Evolutionary conservation across 2,113 vertebrate genomes (phyloP), one percentile per base, ranked within the genome.

Genomic region (Capra hircus): DNA sequence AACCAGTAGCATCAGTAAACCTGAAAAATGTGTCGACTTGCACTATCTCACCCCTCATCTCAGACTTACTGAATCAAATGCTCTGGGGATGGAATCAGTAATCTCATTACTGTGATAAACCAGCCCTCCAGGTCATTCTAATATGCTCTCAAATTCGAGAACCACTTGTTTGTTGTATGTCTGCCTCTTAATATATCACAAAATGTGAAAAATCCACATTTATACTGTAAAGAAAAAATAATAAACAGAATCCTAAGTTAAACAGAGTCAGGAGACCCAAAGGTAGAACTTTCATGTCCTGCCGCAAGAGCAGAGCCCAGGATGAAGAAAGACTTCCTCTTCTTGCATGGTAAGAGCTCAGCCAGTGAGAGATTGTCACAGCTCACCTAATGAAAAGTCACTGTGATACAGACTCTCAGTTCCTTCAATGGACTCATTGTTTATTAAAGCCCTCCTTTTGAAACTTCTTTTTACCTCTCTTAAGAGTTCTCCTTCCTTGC

Each of bases 61-160:
- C 67, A 48, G 25, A 50, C 15, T 7, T 62, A 10, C 9, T 93
- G 43, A 30, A 78, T 86, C 23, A 55, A 55, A 87, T 87, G 43
- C 23, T 91, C 27, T 2, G 12, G 14, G 28, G 0, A 27, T 48
- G 10, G 23, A 1, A 4, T 9, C 30, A 74, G 2, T 5, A 25
- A 85, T 27, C 64, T 74, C 6, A 19, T 74, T 27, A 17, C 33
- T 45, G 36, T 7, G 30, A 53, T 88, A 52, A 90, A 48, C 3
- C 52, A 86, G 3, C 1, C 50, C 33, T 67, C 8, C 1, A n/a
- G 0, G 7, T 81, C 27, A 83, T 59, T 93, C 23, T 53, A 48
- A 88, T n/a, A 7, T 3, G 28, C 2, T 12, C 16, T 94, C 53
- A 59, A 81, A 53, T 85, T 74, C 33, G 2, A 95, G 25, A 86